Base-by-base conservation (phyloP, 2,888 invertebrate genomes). In the Eristalis intricaria region DNA sequence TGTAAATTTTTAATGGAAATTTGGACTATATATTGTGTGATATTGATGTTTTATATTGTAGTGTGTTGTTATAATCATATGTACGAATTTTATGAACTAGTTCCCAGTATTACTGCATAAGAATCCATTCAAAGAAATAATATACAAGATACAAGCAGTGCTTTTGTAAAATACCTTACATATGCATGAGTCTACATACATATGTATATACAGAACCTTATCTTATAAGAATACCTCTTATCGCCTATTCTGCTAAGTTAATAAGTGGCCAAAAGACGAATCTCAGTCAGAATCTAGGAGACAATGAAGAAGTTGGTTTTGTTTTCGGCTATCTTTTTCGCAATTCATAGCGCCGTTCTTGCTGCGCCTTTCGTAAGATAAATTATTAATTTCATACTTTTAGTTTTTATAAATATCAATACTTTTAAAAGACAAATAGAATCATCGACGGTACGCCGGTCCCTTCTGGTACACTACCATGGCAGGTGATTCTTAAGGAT, bases 401-500 rank as follows among this genome's bases (percentile, higher is more conserved):
- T 58, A 26, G 11, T 66, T 56, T n/a, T 56, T 61, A 15, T 19
- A 43, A n/a, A 35, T 29, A 23, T 64, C 26, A 4, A 15, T 43
- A 26, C 70, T 74, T 40, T 77, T 68, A 88, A n/a, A 73, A 91
- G 89, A 77, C 90, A 71, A 89, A 89, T 22, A 91, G 92, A 32
- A 92, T 92, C 13, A 90, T 92, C 2, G 89, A 90, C 1, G 92
- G 92, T 4, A 76, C 70, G 3, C 74, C 88, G 4, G 92, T 92
- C 0, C 19, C 68, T 0, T 0, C 7, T 0, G 92, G 91, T 0
- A 92, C 91, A 79, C 91, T 92, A 58, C 93, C 93, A 4, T 92
- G 92, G 92, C 92, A 92, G 81, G 93, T 91, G 10, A 90, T 92
- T 71, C 73, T 92, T 0, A 92, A 91, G 74, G 89, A 90, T 8